A percentile compares a stretch with the other conserved stretches of the same genome.
phyloP scores from a whole-genome alignment of 2,888 invertebrate genomes.

The Theodoxus fluviatilis region DNA sequence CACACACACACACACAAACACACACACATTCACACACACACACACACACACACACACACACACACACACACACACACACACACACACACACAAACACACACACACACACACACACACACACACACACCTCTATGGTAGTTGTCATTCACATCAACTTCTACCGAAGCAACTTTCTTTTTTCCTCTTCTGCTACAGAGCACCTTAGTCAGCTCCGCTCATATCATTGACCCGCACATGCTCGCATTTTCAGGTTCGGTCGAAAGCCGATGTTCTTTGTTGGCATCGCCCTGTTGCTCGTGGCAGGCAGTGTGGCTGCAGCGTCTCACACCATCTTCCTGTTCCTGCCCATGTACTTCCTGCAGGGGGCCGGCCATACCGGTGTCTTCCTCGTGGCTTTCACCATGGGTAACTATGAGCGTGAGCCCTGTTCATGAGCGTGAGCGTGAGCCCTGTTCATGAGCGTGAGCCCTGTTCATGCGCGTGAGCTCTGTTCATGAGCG shows the following conservation, averaged over 20 bases:
- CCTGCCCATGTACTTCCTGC: constrained; percentile 43
- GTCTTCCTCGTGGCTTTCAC: constrained; percentile 43
- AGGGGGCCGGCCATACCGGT: constrained; percentile 44
- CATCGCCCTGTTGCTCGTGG: constrained; percentile 34
- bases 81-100: constrained; percentile 14
- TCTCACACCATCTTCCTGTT: constrained; percentile 39
- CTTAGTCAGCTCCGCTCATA: background rate
- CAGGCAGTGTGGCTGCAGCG: constrained; percentile 37
- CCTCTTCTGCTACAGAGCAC: background rate
- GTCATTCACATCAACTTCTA: background rate
- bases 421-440: background rate
- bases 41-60: constrained; percentile 16
- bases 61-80: constrained; percentile 14
- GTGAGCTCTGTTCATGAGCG: too few relatives aligned
- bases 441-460: background rate
- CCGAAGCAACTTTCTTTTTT: background rate
- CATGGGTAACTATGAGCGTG: constrained; percentile 45
- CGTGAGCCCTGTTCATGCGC: too few relatives aligned
- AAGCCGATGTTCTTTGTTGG: constrained; percentile 42
- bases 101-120: constrained; percentile 14
- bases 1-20: constrained; percentile 16
- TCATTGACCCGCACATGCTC: background rate
- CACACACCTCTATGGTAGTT: background rate
- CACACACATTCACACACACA: background rate
- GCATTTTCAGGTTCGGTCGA: constrained; percentile 41